A percentile compares a stretch with the other conserved stretches of the same genome.
Conservation (phyloP, 2,113 vertebrate genomes). For the Ictalurus punctatus region DNA sequence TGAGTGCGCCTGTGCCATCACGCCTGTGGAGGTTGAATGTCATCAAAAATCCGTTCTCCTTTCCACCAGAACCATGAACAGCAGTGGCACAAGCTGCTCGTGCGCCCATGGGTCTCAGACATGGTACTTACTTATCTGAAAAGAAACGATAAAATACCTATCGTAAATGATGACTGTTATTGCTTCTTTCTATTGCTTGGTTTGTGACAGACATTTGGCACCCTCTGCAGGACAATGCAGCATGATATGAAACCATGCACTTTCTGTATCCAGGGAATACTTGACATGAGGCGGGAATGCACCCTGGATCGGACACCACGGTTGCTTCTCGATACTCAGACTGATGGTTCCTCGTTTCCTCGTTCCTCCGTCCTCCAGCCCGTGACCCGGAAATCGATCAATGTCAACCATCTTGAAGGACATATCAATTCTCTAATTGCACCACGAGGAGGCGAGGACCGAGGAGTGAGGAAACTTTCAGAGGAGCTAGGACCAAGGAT, state of each 20-base stretch:
- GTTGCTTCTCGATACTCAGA: too few species aligned
- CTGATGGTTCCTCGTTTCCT: too few species aligned
- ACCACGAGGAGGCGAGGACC: too few species aligned
- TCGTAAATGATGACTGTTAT: not conserved
- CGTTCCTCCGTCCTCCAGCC: too few species aligned
- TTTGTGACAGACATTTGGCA: not conserved
- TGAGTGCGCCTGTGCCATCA: constrained; percentile 17
- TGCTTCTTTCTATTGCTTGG: not conserved
- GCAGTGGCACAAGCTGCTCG: constrained; percentile 21
- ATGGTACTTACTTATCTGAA: constrained; percentile 6
- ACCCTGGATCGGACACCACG: not conserved
- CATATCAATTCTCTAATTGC: too few species aligned
- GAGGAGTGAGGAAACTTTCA: too few species aligned
- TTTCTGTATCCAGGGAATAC: not conserved
- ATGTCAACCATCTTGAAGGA: too few species aligned
- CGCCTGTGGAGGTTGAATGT: constrained; percentile 33
- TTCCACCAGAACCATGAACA: constrained; percentile 4
- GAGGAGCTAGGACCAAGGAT: too few species aligned
- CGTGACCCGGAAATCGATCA: too few species aligned
- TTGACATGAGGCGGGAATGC: not conserved
- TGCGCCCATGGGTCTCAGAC: not conserved
- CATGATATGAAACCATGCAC: not conserved
- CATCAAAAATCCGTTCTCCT: constrained; percentile 31
- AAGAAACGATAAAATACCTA: not conserved
- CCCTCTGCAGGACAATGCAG: constrained; percentile 17